Evolutionary conservation across 2,888 invertebrate genomes (phyloP).

Genomic region (Nomada hirtipes): DNA sequence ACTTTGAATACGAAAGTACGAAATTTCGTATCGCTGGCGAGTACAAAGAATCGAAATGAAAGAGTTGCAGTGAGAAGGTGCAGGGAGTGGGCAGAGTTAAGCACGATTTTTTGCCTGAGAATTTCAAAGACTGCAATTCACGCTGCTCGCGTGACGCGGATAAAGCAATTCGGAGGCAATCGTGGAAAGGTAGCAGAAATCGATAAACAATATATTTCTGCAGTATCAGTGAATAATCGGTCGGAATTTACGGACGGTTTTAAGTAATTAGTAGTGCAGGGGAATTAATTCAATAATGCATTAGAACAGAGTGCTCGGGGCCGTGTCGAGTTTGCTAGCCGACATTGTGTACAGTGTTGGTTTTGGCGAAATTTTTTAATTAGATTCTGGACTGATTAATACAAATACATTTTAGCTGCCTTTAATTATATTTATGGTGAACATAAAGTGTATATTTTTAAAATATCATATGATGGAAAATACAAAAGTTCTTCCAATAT

Average conservation of each 20-base stretch:
- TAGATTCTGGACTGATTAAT: too few relatives aligned
- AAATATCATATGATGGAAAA: too few relatives aligned
- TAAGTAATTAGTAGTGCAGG: not conserved
- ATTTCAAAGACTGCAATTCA: slow-evolving; percentile 27
- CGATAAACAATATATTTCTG: slow-evolving; percentile 12
- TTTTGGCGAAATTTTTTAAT: too few relatives aligned
- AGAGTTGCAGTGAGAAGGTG: slow-evolving; percentile 4
- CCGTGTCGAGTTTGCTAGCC: too few relatives aligned
- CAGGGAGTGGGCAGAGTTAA: not conserved
- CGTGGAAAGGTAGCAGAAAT: slow-evolving; percentile 13
- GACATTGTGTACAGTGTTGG: too few relatives aligned
- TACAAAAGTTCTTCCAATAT: too few relatives aligned
- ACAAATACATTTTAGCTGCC: too few relatives aligned
- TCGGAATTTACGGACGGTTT: not conserved
- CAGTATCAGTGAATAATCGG: not conserved
- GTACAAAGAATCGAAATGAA: slow-evolving; percentile 13
- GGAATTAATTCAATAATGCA: not conserved
- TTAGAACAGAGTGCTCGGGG: too few relatives aligned
- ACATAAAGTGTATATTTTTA: too few relatives aligned
- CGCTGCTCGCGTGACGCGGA: not conserved
- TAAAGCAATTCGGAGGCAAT: not conserved
- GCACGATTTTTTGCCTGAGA: slow-evolving; percentile 14
- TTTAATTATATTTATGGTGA: too few relatives aligned
- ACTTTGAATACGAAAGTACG: slow-evolving; percentile 19
- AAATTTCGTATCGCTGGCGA: slow-evolving; percentile 32